Percentiles rank a stretch among this genome's conserved stretches.
phyloP scores from a whole-genome alignment of 2,113 vertebrate genomes.

The Pipa parva region DNA sequence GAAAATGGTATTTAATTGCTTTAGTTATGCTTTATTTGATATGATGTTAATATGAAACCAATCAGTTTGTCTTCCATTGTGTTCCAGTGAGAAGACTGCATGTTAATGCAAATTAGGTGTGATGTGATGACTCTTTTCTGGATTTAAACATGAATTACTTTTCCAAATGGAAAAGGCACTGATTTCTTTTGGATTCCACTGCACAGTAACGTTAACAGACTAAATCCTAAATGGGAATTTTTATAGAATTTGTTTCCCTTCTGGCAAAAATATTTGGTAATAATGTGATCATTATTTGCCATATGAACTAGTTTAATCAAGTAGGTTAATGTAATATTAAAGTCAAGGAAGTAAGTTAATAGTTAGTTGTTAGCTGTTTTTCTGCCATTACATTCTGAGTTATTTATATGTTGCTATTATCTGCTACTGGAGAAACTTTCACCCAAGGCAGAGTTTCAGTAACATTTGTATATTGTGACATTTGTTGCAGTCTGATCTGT shows the following conservation, averaged over 20 bases:
- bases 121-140: slow-evolving; percentile 42
- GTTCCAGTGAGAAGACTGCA: slow-evolving; percentile 33
- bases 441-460: too few species aligned
- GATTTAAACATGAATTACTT: slow-evolving; percentile 18
- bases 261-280: background rate
- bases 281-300: background rate
- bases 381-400: too few species aligned
- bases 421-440: too few species aligned
- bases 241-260: background rate
- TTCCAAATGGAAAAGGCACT: slow-evolving; percentile 38
- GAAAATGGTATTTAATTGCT: background rate
- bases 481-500: too few species aligned
- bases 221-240: slow-evolving; percentile 3
- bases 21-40: slow-evolving; percentile 15
- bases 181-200: background rate
- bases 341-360: too few species aligned
- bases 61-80: background rate
- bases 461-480: too few species aligned
- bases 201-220: background rate
- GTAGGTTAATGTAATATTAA: too few species aligned
- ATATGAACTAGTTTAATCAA: background rate
- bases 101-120: slow-evolving; percentile 35
- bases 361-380: too few species aligned
- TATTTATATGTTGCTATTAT: too few species aligned
- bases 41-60: background rate